Evolutionary conservation across 2,113 vertebrate genomes (phyloP), one percentile per base, ranked within the genome.

Genomic region (Rana temporaria): DNA sequence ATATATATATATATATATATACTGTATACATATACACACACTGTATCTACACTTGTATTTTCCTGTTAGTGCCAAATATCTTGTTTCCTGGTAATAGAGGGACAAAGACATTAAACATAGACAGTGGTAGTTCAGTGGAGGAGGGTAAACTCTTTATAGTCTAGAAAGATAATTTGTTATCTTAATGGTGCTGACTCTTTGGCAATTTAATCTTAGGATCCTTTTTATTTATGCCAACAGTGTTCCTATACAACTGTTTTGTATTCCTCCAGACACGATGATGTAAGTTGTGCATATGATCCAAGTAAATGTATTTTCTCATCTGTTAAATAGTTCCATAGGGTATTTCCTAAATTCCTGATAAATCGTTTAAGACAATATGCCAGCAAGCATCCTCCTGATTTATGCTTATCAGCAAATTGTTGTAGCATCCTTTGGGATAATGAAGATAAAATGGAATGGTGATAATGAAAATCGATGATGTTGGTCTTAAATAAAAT

Each of bases 161-260:
- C 38, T 73, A 73, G 60, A 67, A 26, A 78, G 24, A 57, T 42
- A 70, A 73, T 81, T 72, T 81, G 69, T 81, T 81, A 53, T 79
- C 77, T 48, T 79, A 59, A 79, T 79, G 77, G 69, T 64, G 59
- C 59, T 73, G 68, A 64, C 22, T 63, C 69, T 65, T 72, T 81
- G 69, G 42, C 79, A 73, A 81, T 81, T 73, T 73, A 73, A 81
- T 65, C 69, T 73, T 65, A 34, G 42, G 24, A 65, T 55, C 68
- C 59, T 73, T 81, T 81, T 73, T 42, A 32, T 81, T 72, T 73
- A 73, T 73, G 42, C 59, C 69, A 64, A 65, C 69, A 62, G 42
- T 81, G 59, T 64, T 26, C 59, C 65, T 64, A 71, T 63, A 64
- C 34, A 55, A 65, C 73, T 64, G 48, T 55, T 64, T 65, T 57